Evolutionary conservation across 2,888 invertebrate genomes (phyloP), one percentile per base, ranked within the genome.

Genomic region (Stenodema calcarata): DNA sequence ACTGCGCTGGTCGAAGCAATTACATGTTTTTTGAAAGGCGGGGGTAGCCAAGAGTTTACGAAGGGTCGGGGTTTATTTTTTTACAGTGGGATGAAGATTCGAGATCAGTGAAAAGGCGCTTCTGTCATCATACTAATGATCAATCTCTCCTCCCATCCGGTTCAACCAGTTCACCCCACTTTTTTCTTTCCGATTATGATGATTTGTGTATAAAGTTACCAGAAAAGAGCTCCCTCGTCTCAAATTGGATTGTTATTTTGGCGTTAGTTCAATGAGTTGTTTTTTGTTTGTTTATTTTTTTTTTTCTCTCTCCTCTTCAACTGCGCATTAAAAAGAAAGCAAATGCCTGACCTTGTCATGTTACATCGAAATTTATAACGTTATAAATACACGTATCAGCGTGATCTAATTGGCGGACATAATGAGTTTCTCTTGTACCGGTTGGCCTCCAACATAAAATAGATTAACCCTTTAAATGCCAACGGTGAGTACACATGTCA

Each of bases 91-190:
- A 47, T 42, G 80, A 50, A 80, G 80, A 54, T 54, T 54, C 54
- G 18, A 73, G 73, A 84, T 84, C 83, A 84, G 70, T 84, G 44
- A 47, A 84, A 84, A 84, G 54, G 80, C 28, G 42, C 27, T 14
- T n/a, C 50, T 73, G 44, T 73, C 73, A 84, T 84, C 83, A 84
- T 70, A 73, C 83, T 84, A 84, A 84, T 84, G 83, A 84, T 73
- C 54, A 54, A 27, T 28, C 54, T 42, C 80, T 80, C 62, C 18
- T 80, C 50, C 44, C 54, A 80, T 80, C 54, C 47, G 3, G 7
- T 23, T 12, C 41, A 42, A 44, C 78, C 78, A 35, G 73, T 27
- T 78, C 42, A 44, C 78, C 54, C 27, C 47, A 18, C 62, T 62
- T 50, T 50, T 35, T 27, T 23, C 80, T 54, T 54, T 80, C 28